Evolutionary conservation across 2,797 vertebrate species (phyloP).

Genomic region (Pseudomugil tenellus): DNA sequence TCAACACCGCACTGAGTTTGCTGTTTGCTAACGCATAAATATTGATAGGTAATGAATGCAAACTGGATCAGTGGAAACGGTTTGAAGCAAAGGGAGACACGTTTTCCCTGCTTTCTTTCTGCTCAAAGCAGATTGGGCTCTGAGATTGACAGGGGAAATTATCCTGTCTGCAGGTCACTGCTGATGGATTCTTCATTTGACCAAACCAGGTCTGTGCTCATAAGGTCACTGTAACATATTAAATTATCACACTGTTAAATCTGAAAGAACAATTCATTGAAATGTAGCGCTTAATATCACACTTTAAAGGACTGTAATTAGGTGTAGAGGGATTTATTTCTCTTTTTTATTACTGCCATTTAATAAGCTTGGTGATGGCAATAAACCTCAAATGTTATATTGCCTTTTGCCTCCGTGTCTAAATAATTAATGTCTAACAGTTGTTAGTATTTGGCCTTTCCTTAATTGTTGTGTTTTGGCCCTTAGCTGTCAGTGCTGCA

Average conservation of each 20-base stretch:
- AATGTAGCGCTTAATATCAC: conserved; percentile 3
- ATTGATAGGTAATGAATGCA: conserved; percentile 67
- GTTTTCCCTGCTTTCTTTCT: conserved; percentile 26
- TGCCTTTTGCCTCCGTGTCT: conserved; percentile 31
- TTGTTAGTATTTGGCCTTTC: conserved; percentile 54
- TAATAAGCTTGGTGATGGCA: conserved; percentile 36
- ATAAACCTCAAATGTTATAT: conserved; percentile 47
- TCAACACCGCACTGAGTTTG: conserved; percentile 51
- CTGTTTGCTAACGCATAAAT: conserved; percentile 60
- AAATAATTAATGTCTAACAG: conserved; percentile 59
- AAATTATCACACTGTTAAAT: conserved; percentile 22
- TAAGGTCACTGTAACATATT: conserved; percentile 18
- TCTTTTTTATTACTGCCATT: conserved; percentile 11
- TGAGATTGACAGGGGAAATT: conserved; percentile 12
- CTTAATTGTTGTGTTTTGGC: conserved; percentile 42
- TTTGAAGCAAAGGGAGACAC: conserved; percentile 17
- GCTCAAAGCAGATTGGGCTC: conserved; percentile 4
- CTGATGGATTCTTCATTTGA: conserved; percentile 8
- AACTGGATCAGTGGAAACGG: conserved; percentile 35
- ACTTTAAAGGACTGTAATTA: conserved; percentile 26
- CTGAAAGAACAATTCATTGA: conserved; percentile 14
- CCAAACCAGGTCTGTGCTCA: conserved; percentile 3
- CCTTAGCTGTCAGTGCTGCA: conserved; percentile 14
- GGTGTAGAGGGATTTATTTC: conserved; percentile 21
- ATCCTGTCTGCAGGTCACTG: conserved; percentile 1